Evolutionary conservation across 2,113 vertebrate genomes (phyloP).

Genomic region (Clarias magur): DNA sequence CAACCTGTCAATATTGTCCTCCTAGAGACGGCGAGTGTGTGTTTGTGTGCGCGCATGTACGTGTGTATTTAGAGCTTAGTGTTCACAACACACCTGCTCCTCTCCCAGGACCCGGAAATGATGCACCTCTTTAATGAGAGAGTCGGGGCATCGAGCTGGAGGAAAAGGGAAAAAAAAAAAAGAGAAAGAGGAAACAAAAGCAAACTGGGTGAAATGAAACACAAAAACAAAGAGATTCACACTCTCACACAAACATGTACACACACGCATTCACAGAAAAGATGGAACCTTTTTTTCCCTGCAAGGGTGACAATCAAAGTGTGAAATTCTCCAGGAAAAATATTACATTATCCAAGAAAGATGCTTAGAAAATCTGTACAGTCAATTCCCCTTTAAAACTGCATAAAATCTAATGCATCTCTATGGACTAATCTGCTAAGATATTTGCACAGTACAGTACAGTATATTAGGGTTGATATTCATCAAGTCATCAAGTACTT

Average conservation of each 20-base stretch:
- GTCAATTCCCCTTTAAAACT: not conserved
- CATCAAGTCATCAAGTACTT: not conserved
- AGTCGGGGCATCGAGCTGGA: slow-evolving; percentile 83
- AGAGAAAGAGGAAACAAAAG: not conserved
- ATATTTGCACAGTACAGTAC: not conserved
- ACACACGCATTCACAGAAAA: not conserved
- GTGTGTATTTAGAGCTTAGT: slow-evolving; percentile 30
- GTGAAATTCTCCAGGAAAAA: not conserved
- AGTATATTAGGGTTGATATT: not conserved
- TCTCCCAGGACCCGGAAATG: slow-evolving; percentile 89
- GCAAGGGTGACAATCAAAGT: not conserved
- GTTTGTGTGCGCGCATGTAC: slow-evolving; percentile 2
- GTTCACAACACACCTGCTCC: slow-evolving; percentile 80
- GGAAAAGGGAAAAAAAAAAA: not conserved
- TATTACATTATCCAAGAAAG: not conserved
- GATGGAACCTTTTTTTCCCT: not conserved
- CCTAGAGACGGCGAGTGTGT: slow-evolving; percentile 46
- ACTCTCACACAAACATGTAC: not conserved
- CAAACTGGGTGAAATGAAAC: not conserved
- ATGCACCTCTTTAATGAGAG: slow-evolving; percentile 89
- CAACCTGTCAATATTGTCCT: slow-evolving; percentile 62
- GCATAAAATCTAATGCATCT: not conserved
- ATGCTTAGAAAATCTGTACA: not conserved
- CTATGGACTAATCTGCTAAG: not conserved
- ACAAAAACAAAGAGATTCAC: not conserved